phyloP scores from a whole-genome alignment of 2,797 vertebrate genomes.

The Helicolenus hilgendorfi region DNA sequence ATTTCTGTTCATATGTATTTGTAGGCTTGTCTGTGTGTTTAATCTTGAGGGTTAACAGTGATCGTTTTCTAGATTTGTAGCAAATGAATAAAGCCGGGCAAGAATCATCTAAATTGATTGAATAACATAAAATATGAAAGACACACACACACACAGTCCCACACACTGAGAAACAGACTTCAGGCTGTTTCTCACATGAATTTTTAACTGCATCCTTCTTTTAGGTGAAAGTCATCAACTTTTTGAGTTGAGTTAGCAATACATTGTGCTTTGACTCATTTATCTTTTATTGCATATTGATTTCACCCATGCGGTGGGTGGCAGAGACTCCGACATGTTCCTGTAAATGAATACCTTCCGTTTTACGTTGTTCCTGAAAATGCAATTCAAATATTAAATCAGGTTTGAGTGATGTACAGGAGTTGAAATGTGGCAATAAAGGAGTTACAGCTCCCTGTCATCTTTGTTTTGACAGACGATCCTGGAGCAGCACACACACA shows the following conservation, averaged over 20 bases:
- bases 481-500: conserved; percentile 8
- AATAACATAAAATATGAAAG: conserved; percentile 8
- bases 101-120: conserved; percentile 28
- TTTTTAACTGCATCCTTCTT: conserved; percentile 42
- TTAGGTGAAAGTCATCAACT: conserved; percentile 20
- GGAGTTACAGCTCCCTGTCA: conserved; percentile 62
- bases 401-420: conserved; percentile 37
- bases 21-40: not conserved
- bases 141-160: conserved; percentile 12
- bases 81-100: not conserved
- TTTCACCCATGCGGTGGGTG: conserved; percentile 1
- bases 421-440: conserved; percentile 53
- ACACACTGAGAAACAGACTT: conserved; percentile 45
- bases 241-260: conserved; percentile 46
- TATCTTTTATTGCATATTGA: conserved; percentile 70
- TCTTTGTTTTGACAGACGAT: conserved; percentile 68
- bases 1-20: conserved; percentile 17
- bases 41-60: not conserved
- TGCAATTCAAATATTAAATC: conserved; percentile 53
- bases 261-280: conserved; percentile 28
- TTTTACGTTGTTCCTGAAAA: conserved; percentile 13
- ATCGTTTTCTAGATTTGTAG: conserved; percentile 11
- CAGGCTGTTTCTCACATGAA: conserved; percentile 62
- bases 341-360: conserved; percentile 1
- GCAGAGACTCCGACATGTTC: not conserved